Conservation (phyloP, 2,797 vertebrate genomes). For the Pantherophis vulpinus region DNA sequence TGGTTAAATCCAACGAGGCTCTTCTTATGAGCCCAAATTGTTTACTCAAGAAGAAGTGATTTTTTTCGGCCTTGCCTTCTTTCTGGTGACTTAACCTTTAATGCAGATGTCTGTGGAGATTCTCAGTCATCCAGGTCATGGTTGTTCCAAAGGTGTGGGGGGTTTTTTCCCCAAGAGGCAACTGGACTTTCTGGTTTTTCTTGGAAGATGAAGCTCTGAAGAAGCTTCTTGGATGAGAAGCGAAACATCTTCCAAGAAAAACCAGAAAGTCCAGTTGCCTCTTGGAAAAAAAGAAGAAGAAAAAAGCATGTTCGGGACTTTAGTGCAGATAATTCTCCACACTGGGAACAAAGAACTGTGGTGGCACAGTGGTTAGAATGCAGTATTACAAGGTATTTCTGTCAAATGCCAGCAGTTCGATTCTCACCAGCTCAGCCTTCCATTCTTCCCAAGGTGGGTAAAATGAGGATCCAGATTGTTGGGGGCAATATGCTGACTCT, state of each 20-base stretch:
- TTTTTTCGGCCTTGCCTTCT: background rate
- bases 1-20: background rate
- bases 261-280: too few species aligned
- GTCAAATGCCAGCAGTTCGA: background rate
- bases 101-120: background rate
- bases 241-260: too few species aligned
- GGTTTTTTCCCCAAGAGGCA: too few species aligned
- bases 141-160: too few species aligned
- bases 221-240: too few species aligned
- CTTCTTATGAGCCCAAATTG: background rate
- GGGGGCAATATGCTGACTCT: background rate
- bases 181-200: too few species aligned
- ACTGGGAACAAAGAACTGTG: background rate
- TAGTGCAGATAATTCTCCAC: background rate
- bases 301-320: too few species aligned
- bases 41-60: background rate
- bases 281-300: too few species aligned
- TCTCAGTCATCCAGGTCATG: too few species aligned
- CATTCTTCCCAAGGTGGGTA: background rate
- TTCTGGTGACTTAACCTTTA: background rate
- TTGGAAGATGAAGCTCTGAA: too few species aligned
- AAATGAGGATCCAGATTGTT: background rate
- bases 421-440: background rate
- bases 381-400: background rate
- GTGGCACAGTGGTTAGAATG: background rate